phyloP scores from a whole-genome alignment of 2,797 vertebrate species.

The Hoplostethus mediterraneus region DNA sequence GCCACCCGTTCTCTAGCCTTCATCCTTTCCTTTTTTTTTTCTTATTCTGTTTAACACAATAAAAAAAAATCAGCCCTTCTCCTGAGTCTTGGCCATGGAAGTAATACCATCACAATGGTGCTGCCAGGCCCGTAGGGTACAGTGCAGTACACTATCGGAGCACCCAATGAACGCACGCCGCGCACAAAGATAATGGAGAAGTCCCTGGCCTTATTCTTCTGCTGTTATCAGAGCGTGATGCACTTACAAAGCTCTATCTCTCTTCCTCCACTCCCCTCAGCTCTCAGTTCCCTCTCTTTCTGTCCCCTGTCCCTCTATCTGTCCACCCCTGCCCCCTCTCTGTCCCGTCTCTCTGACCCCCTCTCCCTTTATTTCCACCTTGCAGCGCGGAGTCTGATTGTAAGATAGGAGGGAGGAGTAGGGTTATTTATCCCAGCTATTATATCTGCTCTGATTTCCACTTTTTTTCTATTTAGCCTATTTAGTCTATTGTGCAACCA shows the following conservation, averaged over 20 bases:
- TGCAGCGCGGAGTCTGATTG: conserved; percentile 47
- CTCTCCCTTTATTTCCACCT: conserved; percentile 52
- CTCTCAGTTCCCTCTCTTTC: conserved; percentile 44
- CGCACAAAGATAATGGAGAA: conserved; percentile 80
- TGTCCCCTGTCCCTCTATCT: conserved; percentile 64
- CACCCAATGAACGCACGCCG: conserved; percentile 68
- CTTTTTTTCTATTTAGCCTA: conserved; percentile 51
- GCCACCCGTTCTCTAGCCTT: conserved; percentile 41
- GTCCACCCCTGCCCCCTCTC: conserved; percentile 47
- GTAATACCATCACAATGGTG: conserved; percentile 82
- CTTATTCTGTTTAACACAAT: conserved; percentile 52
- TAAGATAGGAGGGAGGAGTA: conserved; percentile 36
- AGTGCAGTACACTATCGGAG: conserved; percentile 67
- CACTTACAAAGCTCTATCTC: conserved; percentile 72
- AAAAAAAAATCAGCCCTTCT: conserved; percentile 58
- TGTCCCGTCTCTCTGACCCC: conserved; percentile 39
- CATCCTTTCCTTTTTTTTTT: conserved; percentile 33
- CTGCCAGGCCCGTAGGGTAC: conserved; percentile 71
- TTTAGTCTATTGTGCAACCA: conserved; percentile 65
- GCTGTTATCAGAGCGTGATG: conserved; percentile 78
- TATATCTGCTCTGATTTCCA: conserved; percentile 47
- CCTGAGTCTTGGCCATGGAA: conserved; percentile 76
- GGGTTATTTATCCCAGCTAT: conserved; percentile 61
- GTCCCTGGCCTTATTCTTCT: conserved; percentile 78
- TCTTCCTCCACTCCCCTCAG: conserved; percentile 46